Evolutionary conservation across 2,888 invertebrate genomes (phyloP).

Genomic region (Eristalis arbustorum): DNA sequence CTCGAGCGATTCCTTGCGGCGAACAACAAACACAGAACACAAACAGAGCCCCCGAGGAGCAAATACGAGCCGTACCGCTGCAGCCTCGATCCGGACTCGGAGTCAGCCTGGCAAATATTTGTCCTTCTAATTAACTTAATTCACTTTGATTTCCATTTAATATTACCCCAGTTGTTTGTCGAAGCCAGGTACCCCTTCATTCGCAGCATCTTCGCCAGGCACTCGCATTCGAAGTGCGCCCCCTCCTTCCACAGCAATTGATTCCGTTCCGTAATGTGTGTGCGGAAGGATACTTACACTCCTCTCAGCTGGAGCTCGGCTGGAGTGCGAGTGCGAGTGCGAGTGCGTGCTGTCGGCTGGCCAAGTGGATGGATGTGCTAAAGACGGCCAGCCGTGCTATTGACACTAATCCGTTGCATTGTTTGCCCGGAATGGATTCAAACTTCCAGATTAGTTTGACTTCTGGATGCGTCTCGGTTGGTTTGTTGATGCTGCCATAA

Average conservation of each 20-base stretch:
- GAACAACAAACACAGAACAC: not conserved
- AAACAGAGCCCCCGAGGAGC: not conserved
- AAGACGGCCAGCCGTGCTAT: constrained; percentile 41
- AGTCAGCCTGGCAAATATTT: constrained; percentile 76
- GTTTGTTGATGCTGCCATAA: constrained; percentile 35
- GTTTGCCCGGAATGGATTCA: constrained; percentile 64
- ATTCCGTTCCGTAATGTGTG: constrained; percentile 37
- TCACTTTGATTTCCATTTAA: constrained; percentile 79
- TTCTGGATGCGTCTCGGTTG: constrained; percentile 28
- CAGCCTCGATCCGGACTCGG: not conserved
- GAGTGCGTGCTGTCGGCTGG: not conserved
- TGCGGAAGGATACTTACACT: not conserved
- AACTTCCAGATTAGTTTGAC: constrained; percentile 68
- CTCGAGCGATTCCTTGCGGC: not conserved
- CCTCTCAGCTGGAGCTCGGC: not conserved
- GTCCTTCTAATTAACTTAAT: constrained; percentile 80
- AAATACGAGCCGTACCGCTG: constrained; percentile 10
- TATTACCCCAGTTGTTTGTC: constrained; percentile 62
- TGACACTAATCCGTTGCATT: constrained; percentile 68
- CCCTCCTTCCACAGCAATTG: constrained; percentile 42
- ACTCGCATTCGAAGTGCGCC: constrained; percentile 46
- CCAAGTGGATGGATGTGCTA: constrained; percentile 54
- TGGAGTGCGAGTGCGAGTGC: not conserved
- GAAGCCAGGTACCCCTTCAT: constrained; percentile 36
- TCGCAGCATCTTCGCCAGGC: constrained; percentile 13